phyloP scores from a whole-genome alignment of 2,797 vertebrate genomes.

The Typhlichthys subterraneus region DNA sequence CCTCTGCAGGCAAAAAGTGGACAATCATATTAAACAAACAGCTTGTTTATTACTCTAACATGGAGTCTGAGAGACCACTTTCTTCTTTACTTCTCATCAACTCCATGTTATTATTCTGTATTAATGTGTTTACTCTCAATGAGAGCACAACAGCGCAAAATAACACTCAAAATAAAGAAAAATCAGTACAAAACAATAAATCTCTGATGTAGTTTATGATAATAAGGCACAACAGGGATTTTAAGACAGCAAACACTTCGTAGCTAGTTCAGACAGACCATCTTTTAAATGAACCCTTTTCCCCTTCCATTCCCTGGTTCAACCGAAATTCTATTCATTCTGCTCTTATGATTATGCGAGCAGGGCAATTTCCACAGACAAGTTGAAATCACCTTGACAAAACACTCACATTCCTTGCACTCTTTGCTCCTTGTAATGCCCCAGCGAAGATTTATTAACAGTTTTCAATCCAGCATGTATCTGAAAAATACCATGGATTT shows the following conservation, averaged over 20 bases:
- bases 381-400: slow-evolving; percentile 58
- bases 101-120: slow-evolving; percentile 27
- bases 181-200: no score
- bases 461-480: slow-evolving; percentile 54
- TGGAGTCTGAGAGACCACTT: slow-evolving; percentile 59
- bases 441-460: slow-evolving; percentile 60
- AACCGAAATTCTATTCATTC: slow-evolving; percentile 47
- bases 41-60: slow-evolving; percentile 52
- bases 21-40: slow-evolving; percentile 55
- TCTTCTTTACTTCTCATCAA: slow-evolving; percentile 46
- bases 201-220: no score
- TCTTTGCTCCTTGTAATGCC: slow-evolving; percentile 33
- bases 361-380: slow-evolving; percentile 60
- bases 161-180: no score
- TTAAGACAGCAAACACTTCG: slow-evolving; percentile 5
- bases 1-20: slow-evolving; percentile 80
- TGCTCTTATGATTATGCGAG: slow-evolving; percentile 47
- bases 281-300: slow-evolving; percentile 6
- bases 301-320: slow-evolving; percentile 27
- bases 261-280: neutral
- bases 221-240: no score
- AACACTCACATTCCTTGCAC: slow-evolving; percentile 49
- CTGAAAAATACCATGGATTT: slow-evolving; percentile 64
- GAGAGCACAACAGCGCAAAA: no score
- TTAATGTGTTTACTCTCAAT: no score